Conservation (phyloP, 2,888 invertebrate genomes). For the Pasiphila rectangulata region DNA sequence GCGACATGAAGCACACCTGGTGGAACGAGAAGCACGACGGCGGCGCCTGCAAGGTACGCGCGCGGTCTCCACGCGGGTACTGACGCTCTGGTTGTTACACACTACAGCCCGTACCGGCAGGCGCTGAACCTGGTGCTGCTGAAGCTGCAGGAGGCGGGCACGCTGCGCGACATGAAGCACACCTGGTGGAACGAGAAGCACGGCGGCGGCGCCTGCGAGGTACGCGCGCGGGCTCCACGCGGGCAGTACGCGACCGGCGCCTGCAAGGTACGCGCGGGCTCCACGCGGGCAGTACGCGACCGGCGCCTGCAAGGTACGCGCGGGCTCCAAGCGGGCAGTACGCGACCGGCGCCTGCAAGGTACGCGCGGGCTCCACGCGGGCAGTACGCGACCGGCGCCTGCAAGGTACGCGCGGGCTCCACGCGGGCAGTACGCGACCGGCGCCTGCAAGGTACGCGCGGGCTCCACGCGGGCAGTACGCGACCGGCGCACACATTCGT, state of each 20-base stretch:
- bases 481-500: background rate
- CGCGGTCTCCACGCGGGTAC: too few species aligned
- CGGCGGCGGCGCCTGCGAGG: conserved; percentile 87
- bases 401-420: too few species aligned
- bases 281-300: conserved; percentile 87
- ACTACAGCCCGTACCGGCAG: conserved; percentile 87
- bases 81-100: too few species aligned
- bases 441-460: conserved; percentile 75
- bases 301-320: conserved; percentile 91
- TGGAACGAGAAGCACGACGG: conserved; percentile 92
- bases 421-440: too few species aligned
- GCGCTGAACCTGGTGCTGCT: conserved; percentile 90
- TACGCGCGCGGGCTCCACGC: too few species aligned
- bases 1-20: conserved; percentile 91
- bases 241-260: too few species aligned
- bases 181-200: conserved; percentile 95
- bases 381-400: too few species aligned
- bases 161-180: conserved; percentile 87
- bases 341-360: conserved; percentile 86
- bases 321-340: conserved; percentile 89
- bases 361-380: too few species aligned
- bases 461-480: background rate
- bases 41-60: conserved; percentile 85
- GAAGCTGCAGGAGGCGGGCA: conserved; percentile 91
- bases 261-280: too few species aligned